Conservation (phyloP, 2,797 vertebrate genomes). For the Acipenser transmontanus region DNA sequence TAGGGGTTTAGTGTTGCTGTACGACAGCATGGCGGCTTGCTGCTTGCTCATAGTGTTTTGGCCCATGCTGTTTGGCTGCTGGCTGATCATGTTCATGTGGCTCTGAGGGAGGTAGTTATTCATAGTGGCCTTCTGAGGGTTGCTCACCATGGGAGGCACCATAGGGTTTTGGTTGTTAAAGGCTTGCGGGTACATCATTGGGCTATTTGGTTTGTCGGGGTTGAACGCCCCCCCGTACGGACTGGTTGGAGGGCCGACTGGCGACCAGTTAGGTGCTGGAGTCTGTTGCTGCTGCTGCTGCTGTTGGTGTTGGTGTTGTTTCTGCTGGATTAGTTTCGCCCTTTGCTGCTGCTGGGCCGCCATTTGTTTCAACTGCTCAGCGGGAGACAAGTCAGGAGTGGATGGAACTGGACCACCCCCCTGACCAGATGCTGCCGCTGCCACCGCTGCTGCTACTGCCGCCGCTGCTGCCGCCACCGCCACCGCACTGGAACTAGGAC, state of each 20-base stretch:
- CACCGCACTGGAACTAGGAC: constrained; percentile 32
- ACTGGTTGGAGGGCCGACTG: constrained; percentile 83
- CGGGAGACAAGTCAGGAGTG: constrained; percentile 81
- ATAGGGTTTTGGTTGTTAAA: constrained; percentile 88
- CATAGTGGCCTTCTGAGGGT: constrained; percentile 81
- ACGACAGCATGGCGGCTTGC: constrained; percentile 80
- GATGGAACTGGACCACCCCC: constrained; percentile 45
- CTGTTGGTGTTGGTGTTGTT: constrained; percentile 67
- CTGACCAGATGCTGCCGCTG: constrained; percentile 37
- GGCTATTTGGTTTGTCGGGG: constrained; percentile 96
- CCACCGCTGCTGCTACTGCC: constrained; percentile 34
- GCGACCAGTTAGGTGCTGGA: constrained; percentile 82
- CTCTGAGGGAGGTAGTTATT: constrained; percentile 99
- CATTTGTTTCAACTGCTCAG: constrained; percentile 96
- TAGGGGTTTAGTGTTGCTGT: constrained; percentile 94
- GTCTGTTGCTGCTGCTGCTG: constrained; percentile 56
- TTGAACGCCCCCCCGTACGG: constrained; percentile 83
- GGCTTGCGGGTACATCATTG: constrained; percentile 98
- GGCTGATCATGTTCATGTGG: constrained; percentile 81
- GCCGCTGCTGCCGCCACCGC: constrained; percentile 39
- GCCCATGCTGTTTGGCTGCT: constrained; percentile 76
- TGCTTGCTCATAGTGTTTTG: constrained; percentile 80
- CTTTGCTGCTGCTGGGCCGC: constrained; percentile 87
- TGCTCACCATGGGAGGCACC: constrained; percentile 84
- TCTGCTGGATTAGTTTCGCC: constrained; percentile 88